Conservation (phyloP, 2,888 invertebrate species). For the Xestia sexstrigata region DNA sequence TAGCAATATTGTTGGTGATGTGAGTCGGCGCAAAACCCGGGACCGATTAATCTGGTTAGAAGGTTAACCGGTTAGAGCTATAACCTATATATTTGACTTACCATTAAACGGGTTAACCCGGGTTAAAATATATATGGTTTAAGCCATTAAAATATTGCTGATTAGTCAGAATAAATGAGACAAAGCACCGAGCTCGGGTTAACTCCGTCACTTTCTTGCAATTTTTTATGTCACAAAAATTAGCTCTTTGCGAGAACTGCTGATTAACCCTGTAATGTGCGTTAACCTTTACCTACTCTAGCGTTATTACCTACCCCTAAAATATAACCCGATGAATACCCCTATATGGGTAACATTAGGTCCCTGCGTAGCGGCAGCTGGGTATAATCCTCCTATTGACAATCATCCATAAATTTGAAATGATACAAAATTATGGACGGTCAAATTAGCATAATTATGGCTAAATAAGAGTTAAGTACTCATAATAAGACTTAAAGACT, state of each 20-base stretch:
- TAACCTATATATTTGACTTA: not conserved
- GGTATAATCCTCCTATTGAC: not conserved
- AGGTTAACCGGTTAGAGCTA: not conserved
- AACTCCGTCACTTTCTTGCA: not conserved
- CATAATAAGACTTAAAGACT: not conserved
- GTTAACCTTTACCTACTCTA: too few relatives aligned
- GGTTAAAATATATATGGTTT: not conserved
- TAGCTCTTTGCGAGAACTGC: not conserved
- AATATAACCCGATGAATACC: not conserved
- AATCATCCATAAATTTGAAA: not conserved
- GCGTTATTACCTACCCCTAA: not conserved
- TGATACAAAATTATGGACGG: not conserved
- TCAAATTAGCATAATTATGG: not conserved
- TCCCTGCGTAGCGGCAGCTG: not conserved
- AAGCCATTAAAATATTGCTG: not conserved
- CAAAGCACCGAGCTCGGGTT: not conserved
- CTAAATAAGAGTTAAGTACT: not conserved
- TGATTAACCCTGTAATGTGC: too few relatives aligned
- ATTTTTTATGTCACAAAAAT: too few relatives aligned
- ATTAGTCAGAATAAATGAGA: not conserved
- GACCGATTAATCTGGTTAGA: not conserved
- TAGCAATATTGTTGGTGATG: conserved; percentile 15
- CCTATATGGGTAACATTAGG: not conserved
- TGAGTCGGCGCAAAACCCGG: not conserved
- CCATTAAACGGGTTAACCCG: not conserved